phyloP scores from a whole-genome alignment of 2,888 invertebrate species.

The Morpho helenor region DNA sequence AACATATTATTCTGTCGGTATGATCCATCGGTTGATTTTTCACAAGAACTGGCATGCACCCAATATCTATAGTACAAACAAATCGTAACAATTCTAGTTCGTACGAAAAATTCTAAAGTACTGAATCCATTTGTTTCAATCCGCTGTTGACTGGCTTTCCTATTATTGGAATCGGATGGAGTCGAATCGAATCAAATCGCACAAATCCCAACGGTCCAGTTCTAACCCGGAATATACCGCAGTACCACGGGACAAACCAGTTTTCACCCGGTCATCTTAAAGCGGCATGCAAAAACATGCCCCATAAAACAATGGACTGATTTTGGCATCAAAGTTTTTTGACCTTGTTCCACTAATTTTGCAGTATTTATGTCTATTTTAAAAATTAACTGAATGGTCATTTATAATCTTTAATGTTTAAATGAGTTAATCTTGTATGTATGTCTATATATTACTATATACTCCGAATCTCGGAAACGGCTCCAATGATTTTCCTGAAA shows the following conservation, averaged over 20 bases:
- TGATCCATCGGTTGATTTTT: constrained; percentile 24
- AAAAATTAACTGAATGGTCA: too few relatives aligned
- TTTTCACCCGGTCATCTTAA: constrained; percentile 32
- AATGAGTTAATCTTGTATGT: too few relatives aligned
- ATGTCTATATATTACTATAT: too few relatives aligned
- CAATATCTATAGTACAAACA: constrained; percentile 24
- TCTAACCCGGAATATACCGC: constrained; percentile 11
- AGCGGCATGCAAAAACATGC: constrained; percentile 46
- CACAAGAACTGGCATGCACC: constrained; percentile 22
- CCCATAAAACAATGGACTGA: too few relatives aligned
- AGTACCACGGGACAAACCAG: constrained; percentile 23
- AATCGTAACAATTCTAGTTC: constrained; percentile 12
- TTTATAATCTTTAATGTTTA: too few relatives aligned
- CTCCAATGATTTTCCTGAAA: too few relatives aligned
- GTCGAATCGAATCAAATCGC: constrained; percentile 29
- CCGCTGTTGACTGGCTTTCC: constrained; percentile 28
- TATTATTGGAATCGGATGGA: constrained; percentile 28
- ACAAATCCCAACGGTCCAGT: constrained; percentile 26
- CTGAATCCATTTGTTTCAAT: constrained; percentile 29
- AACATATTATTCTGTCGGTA: neutral
- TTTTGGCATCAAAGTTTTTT: too few relatives aligned
- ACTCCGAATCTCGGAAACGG: too few relatives aligned
- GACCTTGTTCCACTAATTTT: too few relatives aligned
- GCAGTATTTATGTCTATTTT: too few relatives aligned
- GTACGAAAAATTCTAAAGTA: constrained; percentile 22